A percentile compares a stretch with the other conserved stretches of the same genome.
phyloP scores from a whole-genome alignment of 2,797 vertebrate species.

The Octomys mimax region DNA sequence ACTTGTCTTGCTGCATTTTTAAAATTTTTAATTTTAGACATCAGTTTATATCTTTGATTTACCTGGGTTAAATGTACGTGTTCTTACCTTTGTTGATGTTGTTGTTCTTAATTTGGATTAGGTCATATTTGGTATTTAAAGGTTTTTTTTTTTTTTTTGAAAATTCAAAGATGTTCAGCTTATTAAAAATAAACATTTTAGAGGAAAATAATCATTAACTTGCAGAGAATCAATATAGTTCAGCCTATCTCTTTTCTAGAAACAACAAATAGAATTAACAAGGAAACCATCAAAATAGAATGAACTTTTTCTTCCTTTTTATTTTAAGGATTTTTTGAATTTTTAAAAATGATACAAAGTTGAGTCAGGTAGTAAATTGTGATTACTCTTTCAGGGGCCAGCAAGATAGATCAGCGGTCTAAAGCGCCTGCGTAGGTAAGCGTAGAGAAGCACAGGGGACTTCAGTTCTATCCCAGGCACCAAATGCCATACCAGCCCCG shows the following conservation, averaged over 20 bases:
- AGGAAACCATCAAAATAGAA: slow-evolving; percentile 48
- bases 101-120: slow-evolving; percentile 38
- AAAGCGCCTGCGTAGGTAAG: too few relatives aligned
- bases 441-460: too few relatives aligned
- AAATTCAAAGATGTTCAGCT: not conserved
- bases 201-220: slow-evolving; percentile 11
- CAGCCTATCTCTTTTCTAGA: slow-evolving; percentile 17
- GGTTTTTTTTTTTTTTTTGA: not conserved
- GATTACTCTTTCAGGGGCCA: not conserved
- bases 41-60: not conserved
- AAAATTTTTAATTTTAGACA: not conserved
- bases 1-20: not conserved
- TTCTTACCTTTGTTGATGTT: not conserved
- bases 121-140: not conserved
- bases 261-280: not conserved
- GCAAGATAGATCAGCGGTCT: too few relatives aligned
- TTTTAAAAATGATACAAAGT: not conserved
- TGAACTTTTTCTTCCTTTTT: not conserved
- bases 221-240: not conserved
- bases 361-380: not conserved
- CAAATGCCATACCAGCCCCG: too few relatives aligned
- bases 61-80: not conserved
- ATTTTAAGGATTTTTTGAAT: not conserved
- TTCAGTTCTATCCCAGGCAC: too few relatives aligned
- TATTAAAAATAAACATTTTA: not conserved